Conservation (phyloP, 2,888 invertebrate species). For the Dichetophora obliterata region DNA sequence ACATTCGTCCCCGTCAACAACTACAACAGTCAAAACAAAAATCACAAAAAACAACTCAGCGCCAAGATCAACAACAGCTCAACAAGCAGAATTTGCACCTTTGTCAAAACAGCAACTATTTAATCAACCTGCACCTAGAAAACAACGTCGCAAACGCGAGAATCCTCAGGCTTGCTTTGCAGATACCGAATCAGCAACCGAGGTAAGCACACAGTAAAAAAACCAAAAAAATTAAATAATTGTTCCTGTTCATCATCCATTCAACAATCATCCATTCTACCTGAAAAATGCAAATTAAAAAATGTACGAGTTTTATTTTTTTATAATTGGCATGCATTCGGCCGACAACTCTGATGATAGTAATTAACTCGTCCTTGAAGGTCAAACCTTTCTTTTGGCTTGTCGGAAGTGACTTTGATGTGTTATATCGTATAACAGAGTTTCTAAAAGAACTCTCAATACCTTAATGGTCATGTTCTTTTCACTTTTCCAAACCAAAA, state of each 20-base stretch:
- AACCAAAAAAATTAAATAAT: neutral
- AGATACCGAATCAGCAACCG: slow-evolving; percentile 24
- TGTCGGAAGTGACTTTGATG: no score
- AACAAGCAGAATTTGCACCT: slow-evolving; percentile 71
- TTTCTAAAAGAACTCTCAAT: no score
- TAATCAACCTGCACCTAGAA: slow-evolving; percentile 73
- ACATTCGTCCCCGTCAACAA: slow-evolving; percentile 29
- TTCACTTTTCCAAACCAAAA: neutral
- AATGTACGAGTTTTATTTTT: neutral
- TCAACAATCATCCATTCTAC: neutral
- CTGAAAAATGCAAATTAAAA: neutral
- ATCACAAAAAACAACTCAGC: slow-evolving; percentile 22
- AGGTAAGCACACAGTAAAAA: neutral
- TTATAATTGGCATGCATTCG: no score
- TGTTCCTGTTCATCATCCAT: neutral
- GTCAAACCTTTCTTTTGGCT: no score
- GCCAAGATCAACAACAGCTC: slow-evolving; percentile 25
- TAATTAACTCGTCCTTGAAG: neutral
- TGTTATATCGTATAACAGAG: no score
- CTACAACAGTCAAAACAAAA: slow-evolving; percentile 29
- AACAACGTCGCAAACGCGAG: slow-evolving; percentile 76
- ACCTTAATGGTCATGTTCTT: no score
- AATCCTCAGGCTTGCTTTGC: slow-evolving; percentile 74
- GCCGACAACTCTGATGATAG: neutral
- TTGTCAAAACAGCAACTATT: slow-evolving; percentile 62